A percentile compares a stretch with the other conserved stretches of the same genome.
phyloP scores from a whole-genome alignment of 2,888 invertebrate species.

The Harpagoxenus sublaevis region DNA sequence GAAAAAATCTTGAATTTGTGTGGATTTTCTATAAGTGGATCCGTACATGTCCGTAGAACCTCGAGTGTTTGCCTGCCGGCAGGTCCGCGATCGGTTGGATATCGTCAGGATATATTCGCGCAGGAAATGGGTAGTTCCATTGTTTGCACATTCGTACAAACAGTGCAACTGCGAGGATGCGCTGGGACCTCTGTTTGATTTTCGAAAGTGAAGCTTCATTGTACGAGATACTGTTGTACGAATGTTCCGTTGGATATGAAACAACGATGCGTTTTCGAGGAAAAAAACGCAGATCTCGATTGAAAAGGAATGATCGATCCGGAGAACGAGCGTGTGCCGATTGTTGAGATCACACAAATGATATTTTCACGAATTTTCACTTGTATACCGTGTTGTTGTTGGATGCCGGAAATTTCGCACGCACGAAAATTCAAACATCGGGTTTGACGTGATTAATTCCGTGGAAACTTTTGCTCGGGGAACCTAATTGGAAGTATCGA shows the following conservation, averaged over 20 bases:
- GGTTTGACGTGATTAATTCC: conserved; percentile 45
- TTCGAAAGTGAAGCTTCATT: conserved; percentile 82
- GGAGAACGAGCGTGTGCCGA: neutral
- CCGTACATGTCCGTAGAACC: conserved; percentile 52
- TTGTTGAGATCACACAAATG: conserved; percentile 7
- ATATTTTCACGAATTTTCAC: conserved; percentile 19
- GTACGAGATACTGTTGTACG: conserved; percentile 59
- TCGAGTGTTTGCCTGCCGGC: conserved; percentile 75
- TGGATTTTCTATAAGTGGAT: conserved; percentile 47
- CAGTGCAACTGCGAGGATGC: conserved; percentile 79
- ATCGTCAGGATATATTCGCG: conserved; percentile 80
- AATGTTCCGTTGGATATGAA: conserved; percentile 51
- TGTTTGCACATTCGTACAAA: conserved; percentile 82
- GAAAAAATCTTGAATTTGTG: conserved; percentile 29
- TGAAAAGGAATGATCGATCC: neutral
- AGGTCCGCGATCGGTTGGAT: conserved; percentile 78
- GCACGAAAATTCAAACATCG: conserved; percentile 7
- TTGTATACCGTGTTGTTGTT: neutral
- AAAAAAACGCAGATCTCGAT: conserved; percentile 5
- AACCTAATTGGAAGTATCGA: conserved; percentile 41
- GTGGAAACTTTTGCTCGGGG: conserved; percentile 38
- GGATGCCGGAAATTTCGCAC: conserved; percentile 20
- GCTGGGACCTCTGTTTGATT: conserved; percentile 81
- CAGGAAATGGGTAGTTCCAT: conserved; percentile 78
- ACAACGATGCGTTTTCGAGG: conserved; percentile 41